These are phyloP conservation scores for Enteromius anoplus DNA, from an alignment of 2,797 vertebrate species.

Conservation along the genomic window DNA sequence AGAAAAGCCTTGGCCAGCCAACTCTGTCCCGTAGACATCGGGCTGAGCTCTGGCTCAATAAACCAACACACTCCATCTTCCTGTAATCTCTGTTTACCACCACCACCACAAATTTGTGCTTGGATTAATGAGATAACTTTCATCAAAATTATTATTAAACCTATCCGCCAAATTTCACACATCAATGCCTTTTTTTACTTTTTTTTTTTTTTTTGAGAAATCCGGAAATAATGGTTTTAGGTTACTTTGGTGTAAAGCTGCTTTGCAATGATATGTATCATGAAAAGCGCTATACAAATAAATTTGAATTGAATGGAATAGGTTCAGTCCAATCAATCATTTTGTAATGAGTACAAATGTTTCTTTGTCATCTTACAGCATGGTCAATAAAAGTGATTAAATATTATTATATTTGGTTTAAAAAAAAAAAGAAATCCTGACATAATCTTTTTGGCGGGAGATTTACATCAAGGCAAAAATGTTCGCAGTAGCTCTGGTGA, in stretches of 20 bases:
- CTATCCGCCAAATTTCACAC: neutral
- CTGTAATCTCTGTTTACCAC: constrained; percentile 7
- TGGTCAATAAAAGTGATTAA: neutral
- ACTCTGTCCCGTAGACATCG: constrained; percentile 26
- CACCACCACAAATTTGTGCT: constrained; percentile 18
- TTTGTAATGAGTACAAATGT: neutral
- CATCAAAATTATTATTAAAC: constrained; percentile 14
- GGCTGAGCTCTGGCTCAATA: constrained; percentile 44
- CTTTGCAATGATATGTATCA: too few relatives aligned
- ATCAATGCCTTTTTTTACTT: neutral
- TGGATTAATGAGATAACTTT: constrained; percentile 20
- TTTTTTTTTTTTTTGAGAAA: neutral
- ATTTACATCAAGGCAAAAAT: neutral
- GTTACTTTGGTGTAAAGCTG: too few relatives aligned
- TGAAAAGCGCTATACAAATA: too few relatives aligned
- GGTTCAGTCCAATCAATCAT: neutral
- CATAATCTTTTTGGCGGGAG: neutral
- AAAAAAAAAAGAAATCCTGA: neutral
- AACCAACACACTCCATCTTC: constrained; percentile 26
- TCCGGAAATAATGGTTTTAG: neutral
- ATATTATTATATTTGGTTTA: neutral
- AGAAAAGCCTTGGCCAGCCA: constrained; percentile 36
- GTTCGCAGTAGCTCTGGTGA: neutral
- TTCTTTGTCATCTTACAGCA: neutral
- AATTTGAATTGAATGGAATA: neutral